phyloP scores from a whole-genome alignment of 2,888 invertebrate genomes.

The Drosophila bunnanda region DNA sequence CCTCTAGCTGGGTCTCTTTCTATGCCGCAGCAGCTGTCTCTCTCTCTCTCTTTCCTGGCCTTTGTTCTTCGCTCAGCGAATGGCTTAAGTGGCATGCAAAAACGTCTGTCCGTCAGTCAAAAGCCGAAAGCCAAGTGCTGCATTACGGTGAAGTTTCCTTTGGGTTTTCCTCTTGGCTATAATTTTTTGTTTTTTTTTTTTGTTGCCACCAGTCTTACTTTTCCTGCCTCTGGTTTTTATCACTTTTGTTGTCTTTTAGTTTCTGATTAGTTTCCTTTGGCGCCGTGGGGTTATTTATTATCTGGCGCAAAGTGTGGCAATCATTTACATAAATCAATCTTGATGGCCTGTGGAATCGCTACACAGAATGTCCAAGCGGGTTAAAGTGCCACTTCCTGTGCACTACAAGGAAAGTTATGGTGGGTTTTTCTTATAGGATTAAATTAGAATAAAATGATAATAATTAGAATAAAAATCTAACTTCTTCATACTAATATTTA shows the following conservation, averaged over 20 bases:
- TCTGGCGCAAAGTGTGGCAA: slow-evolving; percentile 75
- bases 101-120: slow-evolving; percentile 56
- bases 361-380: slow-evolving; percentile 22
- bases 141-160: slow-evolving; percentile 50
- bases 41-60: not conserved
- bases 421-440: not conserved
- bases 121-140: slow-evolving; percentile 49
- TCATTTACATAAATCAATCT: slow-evolving; percentile 79
- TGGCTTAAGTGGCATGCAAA: slow-evolving; percentile 75
- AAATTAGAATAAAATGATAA: too few species aligned
- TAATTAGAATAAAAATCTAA: too few species aligned
- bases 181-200: slow-evolving; percentile 14
- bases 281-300: slow-evolving; percentile 67
- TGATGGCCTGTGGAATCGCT: slow-evolving; percentile 34
- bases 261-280: slow-evolving; percentile 67
- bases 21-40: slow-evolving; percentile 25
- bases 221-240: slow-evolving; percentile 35
- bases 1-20: slow-evolving; percentile 17
- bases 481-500: too few species aligned
- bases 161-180: slow-evolving; percentile 19
- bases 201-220: slow-evolving; percentile 11
- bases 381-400: slow-evolving; percentile 29
- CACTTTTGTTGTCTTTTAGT: slow-evolving; percentile 54
- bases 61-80: slow-evolving; percentile 34
- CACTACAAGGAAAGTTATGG: not conserved